phyloP scores from a whole-genome alignment of 2,888 invertebrate species.

The Apoda limacodes region DNA sequence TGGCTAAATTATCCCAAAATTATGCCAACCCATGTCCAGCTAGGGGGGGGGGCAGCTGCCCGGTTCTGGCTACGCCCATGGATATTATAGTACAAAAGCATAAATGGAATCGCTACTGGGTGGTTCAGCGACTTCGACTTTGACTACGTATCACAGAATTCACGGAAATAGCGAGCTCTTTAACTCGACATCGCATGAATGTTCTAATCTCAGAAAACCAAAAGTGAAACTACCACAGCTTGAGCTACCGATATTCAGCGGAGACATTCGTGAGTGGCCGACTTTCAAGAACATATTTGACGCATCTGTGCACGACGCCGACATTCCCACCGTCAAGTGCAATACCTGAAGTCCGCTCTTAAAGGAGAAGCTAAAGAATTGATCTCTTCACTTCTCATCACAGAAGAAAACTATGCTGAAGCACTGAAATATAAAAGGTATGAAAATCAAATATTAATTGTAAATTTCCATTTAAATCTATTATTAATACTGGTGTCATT shows the following conservation, averaged over 20 bases:
- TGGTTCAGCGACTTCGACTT: too few species aligned
- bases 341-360: background rate
- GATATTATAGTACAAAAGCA: too few species aligned
- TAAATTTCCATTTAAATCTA: constrained; percentile 3
- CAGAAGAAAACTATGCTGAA: background rate
- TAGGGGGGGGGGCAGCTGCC: too few species aligned
- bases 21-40: too few species aligned
- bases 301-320: background rate
- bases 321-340: background rate
- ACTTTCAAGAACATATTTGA: background rate
- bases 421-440: background rate
- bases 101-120: too few species aligned
- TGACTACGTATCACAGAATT: too few species aligned
- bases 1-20: too few species aligned
- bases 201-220: too few species aligned
- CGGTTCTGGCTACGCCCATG: too few species aligned
- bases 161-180: too few species aligned
- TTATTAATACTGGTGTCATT: background rate
- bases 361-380: background rate
- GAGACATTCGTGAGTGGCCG: background rate
- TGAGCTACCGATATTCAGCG: background rate
- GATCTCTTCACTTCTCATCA: background rate
- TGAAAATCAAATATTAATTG: constrained; percentile 5
- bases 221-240: too few species aligned
- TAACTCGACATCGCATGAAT: too few species aligned